These are phyloP conservation scores for Onychomys torridus DNA, from an alignment of 2,797 vertebrate genomes.

Conservation along the genomic window DNA sequence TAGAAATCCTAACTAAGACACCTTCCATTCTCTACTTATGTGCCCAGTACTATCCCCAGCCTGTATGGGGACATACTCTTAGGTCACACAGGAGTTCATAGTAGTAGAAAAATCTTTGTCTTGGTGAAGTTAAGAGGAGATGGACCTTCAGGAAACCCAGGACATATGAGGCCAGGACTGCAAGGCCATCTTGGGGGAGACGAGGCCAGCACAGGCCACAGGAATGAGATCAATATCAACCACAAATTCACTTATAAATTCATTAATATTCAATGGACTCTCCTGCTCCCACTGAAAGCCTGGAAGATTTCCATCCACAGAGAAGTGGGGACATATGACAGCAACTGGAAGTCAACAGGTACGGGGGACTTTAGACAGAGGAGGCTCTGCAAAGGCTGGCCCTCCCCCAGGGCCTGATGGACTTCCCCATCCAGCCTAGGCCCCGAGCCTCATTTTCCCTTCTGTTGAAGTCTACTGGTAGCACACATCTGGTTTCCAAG, in stretches of 20 bases:
- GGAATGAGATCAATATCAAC: background rate
- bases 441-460: background rate
- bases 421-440: background rate
- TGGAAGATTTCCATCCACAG: background rate
- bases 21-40: background rate
- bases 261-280: slow-evolving; percentile 6
- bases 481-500: background rate
- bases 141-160: slow-evolving; percentile 48
- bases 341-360: background rate
- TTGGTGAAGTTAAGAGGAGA: slow-evolving; percentile 17
- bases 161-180: background rate
- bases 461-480: background rate
- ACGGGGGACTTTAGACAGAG: background rate
- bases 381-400: background rate
- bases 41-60: rapidly evolving
- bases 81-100: background rate
- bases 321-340: background rate
- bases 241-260: slow-evolving; percentile 2
- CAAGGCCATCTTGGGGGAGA: background rate
- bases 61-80: background rate
- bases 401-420: background rate
- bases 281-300: background rate
- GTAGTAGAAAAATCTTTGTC: background rate
- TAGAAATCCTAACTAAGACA: background rate
- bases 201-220: background rate